A percentile compares a stretch with the other conserved stretches of the same genome.
These are phyloP conservation scores for Hafferia zeledoni DNA, from an alignment of 2,797 vertebrate genomes.

Conservation along the genomic window DNA sequence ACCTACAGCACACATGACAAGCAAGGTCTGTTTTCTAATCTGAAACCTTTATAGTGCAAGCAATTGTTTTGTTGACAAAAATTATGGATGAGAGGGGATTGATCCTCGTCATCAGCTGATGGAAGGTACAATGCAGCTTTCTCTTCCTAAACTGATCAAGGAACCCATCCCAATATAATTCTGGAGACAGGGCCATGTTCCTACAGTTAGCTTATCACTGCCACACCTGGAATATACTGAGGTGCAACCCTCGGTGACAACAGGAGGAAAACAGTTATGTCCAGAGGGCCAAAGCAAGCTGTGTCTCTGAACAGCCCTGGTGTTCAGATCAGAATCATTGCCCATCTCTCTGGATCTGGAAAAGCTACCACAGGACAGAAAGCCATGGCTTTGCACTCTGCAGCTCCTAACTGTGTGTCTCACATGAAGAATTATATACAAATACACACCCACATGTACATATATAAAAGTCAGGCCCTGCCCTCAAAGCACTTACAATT, in stretches of 20 bases:
- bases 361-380: background rate
- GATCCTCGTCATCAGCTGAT: background rate
- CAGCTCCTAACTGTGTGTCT: background rate
- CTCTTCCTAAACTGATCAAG: background rate
- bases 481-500: background rate
- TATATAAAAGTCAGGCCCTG: background rate
- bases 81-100: background rate
- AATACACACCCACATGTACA: background rate
- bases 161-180: background rate
- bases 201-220: background rate
- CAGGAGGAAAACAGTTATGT: background rate
- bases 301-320: background rate
- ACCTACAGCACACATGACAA: background rate
- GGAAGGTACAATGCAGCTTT: background rate
- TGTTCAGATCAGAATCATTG: background rate
- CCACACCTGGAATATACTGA: background rate
- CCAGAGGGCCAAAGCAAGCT: background rate
- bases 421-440: background rate
- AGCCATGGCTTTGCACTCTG: background rate
- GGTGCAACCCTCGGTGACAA: background rate
- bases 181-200: background rate
- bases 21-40: background rate
- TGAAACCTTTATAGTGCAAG: background rate
- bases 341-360: background rate
- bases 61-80: background rate